phyloP scores from a whole-genome alignment of 2,797 vertebrate species.

The Squalus acanthias region DNA sequence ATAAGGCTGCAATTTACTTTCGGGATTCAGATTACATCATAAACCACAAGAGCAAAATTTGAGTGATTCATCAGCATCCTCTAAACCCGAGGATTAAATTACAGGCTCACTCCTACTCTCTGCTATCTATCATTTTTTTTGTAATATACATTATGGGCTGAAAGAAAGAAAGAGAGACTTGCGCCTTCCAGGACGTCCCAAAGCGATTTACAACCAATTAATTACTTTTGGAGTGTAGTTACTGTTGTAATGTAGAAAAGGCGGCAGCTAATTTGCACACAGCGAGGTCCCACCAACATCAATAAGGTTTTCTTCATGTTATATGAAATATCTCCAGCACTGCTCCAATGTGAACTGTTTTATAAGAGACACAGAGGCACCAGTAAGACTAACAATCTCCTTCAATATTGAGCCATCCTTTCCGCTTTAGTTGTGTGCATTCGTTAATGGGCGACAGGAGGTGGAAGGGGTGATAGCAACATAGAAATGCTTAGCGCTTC shows the following conservation, averaged over 20 bases:
- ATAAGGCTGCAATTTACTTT: neutral
- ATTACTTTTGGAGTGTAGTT: neutral
- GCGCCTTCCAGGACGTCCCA: neutral
- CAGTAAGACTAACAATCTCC: too few species aligned
- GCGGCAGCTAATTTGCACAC: neutral
- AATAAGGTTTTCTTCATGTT: too few species aligned
- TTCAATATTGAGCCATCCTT: too few species aligned
- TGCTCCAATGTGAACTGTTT: too few species aligned
- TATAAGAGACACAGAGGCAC: too few species aligned
- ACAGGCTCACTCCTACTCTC: neutral
- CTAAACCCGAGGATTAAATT: neutral
- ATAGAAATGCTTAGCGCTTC: too few species aligned
- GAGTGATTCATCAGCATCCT: neutral
- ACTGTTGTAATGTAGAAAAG: neutral
- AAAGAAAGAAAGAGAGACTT: neutral
- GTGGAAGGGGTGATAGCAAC: too few species aligned
- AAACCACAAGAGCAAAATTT: neutral
- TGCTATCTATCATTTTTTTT: neutral
- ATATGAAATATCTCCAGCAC: too few species aligned
- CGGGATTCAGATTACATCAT: neutral
- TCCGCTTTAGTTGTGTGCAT: too few species aligned
- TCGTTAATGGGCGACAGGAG: too few species aligned
- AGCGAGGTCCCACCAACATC: neutral
- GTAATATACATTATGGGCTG: neutral
- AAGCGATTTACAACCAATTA: neutral